Base-by-base conservation (phyloP, 2,113 vertebrate species). In the Peromyscus leucopus region DNA sequence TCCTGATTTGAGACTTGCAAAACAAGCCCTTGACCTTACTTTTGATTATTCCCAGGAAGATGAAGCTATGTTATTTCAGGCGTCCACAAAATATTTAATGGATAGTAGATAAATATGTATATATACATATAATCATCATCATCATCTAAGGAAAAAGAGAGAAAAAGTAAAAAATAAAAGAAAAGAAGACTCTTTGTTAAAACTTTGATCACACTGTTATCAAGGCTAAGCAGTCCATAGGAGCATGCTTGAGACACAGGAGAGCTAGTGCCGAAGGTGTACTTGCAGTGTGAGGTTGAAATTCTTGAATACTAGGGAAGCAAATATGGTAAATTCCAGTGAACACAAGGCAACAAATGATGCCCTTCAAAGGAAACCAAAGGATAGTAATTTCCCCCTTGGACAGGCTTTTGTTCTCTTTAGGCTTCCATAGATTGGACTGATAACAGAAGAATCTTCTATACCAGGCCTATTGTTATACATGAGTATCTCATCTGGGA, bases 1-100 rank as follows among this genome's bases (percentile, higher is more conserved):
- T 69, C 95, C 91, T 91, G 67, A 91, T 85, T 82, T 55, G 57
- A 87, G 33, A 67, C 67, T 87, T 63, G 22, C n/a, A 9, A 76
- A 39, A 61, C 21, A 21, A 71, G 12, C 71, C 76, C 42, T 84
- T 89, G 19, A 83, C 65, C 71, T 90, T 96, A 59, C 31, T 85
- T 97, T 87, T 90, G 51, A 87, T 88, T 51, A 78, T 28, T 0
- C 78, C 36, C 1, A 55, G 36, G 17, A 89, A 92, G 46, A 91
- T 46, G 48, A 89, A 80, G 5, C 21, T 63, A 1, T 26, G 19
- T 65, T 74, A 72, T 39, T 31, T 31, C 78, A 63, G 24, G 55
- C 16, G 80, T 17, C 22, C 16, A 86, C 13, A 57, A 31, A n/a
- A 65, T 3, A 28, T 82, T 4, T 24, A 82, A 19, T 31, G 16